phyloP scores from a whole-genome alignment of 2,113 vertebrate genomes.

The Camarhynchus parvulus region DNA sequence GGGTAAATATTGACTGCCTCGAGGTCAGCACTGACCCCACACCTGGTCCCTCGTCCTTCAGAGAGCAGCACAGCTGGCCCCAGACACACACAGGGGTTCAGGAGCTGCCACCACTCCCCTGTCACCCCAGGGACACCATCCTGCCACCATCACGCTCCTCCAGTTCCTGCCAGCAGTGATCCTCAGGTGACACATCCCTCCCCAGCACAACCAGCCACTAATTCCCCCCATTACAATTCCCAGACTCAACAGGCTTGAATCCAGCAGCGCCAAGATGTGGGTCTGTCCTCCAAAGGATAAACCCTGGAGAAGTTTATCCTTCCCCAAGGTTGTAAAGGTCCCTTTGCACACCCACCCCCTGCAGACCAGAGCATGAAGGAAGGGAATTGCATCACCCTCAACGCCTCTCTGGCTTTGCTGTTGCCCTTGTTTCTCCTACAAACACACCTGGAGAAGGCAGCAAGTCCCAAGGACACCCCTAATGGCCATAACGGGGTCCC shows the following conservation, averaged over 20 bases:
- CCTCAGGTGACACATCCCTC: background rate
- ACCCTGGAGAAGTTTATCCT: background rate
- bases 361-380: rapidly evolving
- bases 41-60: background rate
- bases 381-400: background rate
- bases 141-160: background rate
- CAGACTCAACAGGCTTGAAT: background rate
- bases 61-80: background rate
- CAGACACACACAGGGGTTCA: background rate
- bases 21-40: background rate
- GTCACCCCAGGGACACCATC: background rate
- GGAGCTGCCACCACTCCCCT: background rate
- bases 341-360: background rate
- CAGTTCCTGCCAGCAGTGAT: background rate
- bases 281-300: background rate
- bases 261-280: background rate
- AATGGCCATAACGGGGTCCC: background rate
- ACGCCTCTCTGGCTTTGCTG: rapidly evolving
- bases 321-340: background rate
- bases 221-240: background rate
- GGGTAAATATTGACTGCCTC: background rate
- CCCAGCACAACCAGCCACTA: rapidly evolving
- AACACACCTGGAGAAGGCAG: constrained; percentile 32
- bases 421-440: background rate
- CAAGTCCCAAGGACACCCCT: background rate